A percentile compares a stretch with the other conserved stretches of the same genome.
phyloP scores from a whole-genome alignment of 2,113 vertebrate species.

The Monopterus albus region DNA sequence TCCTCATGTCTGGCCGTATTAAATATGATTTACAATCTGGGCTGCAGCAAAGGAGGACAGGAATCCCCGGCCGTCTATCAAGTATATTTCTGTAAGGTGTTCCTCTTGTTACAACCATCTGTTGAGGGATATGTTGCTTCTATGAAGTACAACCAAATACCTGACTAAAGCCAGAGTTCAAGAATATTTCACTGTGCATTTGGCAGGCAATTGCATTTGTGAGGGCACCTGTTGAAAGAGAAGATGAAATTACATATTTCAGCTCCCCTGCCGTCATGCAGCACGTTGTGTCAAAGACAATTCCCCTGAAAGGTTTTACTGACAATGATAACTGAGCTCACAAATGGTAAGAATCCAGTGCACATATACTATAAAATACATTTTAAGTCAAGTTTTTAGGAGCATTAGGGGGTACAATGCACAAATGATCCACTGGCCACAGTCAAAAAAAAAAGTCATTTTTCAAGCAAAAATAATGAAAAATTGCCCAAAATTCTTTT shows the following conservation, averaged over 20 bases:
- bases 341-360: constrained; percentile 7
- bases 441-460: too few relatives aligned
- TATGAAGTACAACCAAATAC: constrained; percentile 42
- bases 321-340: constrained; percentile 30
- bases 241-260: constrained; percentile 62
- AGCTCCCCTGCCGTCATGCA: constrained; percentile 33
- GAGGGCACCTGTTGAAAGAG: constrained; percentile 59
- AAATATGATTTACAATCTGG: constrained; percentile 62
- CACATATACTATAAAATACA: not conserved
- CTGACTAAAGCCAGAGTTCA: constrained; percentile 21
- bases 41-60: constrained; percentile 33
- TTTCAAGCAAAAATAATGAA: too few relatives aligned
- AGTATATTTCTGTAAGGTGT: constrained; percentile 54
- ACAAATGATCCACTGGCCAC: too few relatives aligned
- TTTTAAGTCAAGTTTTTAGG: constrained; percentile 29
- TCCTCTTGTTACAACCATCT: constrained; percentile 52
- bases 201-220: constrained; percentile 44
- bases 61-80: constrained; percentile 63
- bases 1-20: constrained; percentile 55
- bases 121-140: constrained; percentile 48
- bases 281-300: not conserved
- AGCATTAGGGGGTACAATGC: constrained; percentile 30
- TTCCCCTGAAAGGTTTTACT: constrained; percentile 29
- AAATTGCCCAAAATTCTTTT: too few relatives aligned
- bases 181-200: constrained; percentile 38